Base-by-base conservation (phyloP, 2,888 invertebrate species). In the Eremobia ochroleuca region DNA sequence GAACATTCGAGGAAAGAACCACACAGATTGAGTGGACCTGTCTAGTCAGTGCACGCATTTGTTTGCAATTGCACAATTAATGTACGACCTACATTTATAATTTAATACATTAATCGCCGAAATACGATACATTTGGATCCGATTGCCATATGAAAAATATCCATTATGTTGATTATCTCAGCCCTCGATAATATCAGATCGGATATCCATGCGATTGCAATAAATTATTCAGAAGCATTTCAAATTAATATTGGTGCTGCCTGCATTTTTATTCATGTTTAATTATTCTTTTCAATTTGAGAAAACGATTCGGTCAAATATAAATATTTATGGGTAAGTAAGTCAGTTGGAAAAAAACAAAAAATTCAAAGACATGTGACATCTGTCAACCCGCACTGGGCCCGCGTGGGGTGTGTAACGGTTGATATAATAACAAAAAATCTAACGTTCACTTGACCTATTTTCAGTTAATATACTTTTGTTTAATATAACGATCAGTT, bases 201-300 rank as follows among this genome's bases (percentile, higher is more conserved):
- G 37, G 61, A 62, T 83, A 74, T 83, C 52, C 70, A 78, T 73
- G 40, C 49, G 31, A 49, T 25, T n/a, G 52, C 34, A 9, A 69
- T 85, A 52, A 64, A 85, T 80, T 69, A 85, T 82, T 65, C 75
- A 81, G 37, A 13, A 43, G 55, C 55, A 59, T 62, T 68, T 71
- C 34, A 81, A 81, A 70, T 81, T 34, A 49, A 59, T 59, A 65
- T 80, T 21, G 31, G 1, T 21, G n/a, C 40, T 2, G 40, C 3
- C 21, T 61, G 43, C 40, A 46, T 66, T 73, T 67, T 61, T 31
- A 13, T n/a, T n/a, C n/a, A 62, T 52, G 3, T 31, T 64, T 4
- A n/a, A 64, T 77, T 46, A 62, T 55, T 71, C 5, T 71, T 77
- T 62, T 55, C 6, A 46, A 64, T 71, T 71, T 71, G 37, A 64